Evolutionary conservation across 1,140 invertebrate genomes (phyloP), one percentile per base, ranked within the genome.

Genomic region (Conus ventricosus): DNA sequence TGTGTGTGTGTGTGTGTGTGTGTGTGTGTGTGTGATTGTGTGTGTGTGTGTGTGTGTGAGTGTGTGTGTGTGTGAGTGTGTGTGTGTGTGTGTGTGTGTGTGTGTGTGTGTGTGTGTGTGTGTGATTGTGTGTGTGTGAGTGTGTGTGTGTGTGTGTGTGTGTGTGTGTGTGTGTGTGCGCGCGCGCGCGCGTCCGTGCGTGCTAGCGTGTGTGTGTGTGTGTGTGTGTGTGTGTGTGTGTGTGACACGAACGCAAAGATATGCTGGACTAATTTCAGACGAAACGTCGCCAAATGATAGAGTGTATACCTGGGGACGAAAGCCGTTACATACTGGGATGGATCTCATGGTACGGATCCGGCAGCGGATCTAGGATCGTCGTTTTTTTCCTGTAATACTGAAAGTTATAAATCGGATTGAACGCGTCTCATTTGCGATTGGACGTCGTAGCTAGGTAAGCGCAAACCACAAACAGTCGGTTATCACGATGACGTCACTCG

Each of bases 1-100:
- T 75, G 71, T 75, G 71, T 75, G 71, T 75, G 71, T 75, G 71
- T 75, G 71, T 75, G 71, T 75, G 71, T 75, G 71, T 75, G 71
- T 75, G 71, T 75, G 71, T 75, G 71, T 75, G 71, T 6, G 3
- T 75, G 71, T 25, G 71, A n/a, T n/a, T 75, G 71, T 25, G 71
- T 75, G 71, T 25, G 71, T 75, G 71, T 20, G 71, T 20, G 71
- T 20, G 8, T 13, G 8, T 1, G n/a, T 75, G 71, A 3, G 71
- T 75, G 71, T 25, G 71, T 75, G 71, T 25, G n/a, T n/a, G n/a
- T n/a, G n/a, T n/a, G n/a, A n/a, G 71, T 75, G 71, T 25, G 71
- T 75, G 71, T 20, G 17, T 20, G 71, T 75, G 71, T 75, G 71
- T 75, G 71, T 75, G 71, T 75, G 71, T 75, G 71, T 75, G 71